Conservation (phyloP, 2,113 vertebrate genomes). For the Osmerus eperlanus region DNA sequence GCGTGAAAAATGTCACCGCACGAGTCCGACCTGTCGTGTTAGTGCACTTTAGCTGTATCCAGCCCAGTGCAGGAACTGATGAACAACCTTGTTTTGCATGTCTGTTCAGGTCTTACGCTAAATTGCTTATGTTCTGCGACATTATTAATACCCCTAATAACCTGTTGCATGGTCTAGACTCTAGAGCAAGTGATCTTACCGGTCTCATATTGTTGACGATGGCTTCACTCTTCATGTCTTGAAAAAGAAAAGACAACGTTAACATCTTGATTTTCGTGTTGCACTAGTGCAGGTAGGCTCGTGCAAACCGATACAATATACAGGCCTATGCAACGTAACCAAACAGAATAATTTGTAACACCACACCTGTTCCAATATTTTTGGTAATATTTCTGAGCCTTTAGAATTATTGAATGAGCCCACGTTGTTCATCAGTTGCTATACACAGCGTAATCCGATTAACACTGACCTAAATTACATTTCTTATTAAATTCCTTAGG, state of each 20-base stretch:
- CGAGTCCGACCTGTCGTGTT: not conserved
- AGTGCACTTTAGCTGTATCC: too few relatives aligned
- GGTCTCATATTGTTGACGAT: conserved; percentile 23
- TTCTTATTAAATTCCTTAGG: too few relatives aligned
- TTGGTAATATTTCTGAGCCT: not conserved
- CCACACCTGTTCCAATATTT: not conserved
- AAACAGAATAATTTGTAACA: not conserved
- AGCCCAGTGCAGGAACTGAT: not conserved
- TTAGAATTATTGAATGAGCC: not conserved
- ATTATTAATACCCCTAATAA: not conserved
- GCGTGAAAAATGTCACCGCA: not conserved
- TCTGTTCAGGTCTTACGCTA: not conserved
- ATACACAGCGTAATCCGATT: too few relatives aligned
- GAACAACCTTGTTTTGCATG: not conserved
- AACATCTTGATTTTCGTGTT: not conserved
- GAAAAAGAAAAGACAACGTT: conserved; percentile 23
- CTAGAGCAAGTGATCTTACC: conserved; percentile 40
- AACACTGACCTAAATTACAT: too few relatives aligned
- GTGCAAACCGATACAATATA: too few relatives aligned
- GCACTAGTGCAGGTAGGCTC: too few relatives aligned
- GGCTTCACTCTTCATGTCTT: conserved; percentile 37
- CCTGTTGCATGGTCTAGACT: not conserved
- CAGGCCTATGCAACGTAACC: not conserved
- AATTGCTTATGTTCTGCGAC: not conserved
- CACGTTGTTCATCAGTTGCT: not conserved